phyloP scores from a whole-genome alignment of 2,113 vertebrate genomes.

The Acrocephalus arundinaceus region DNA sequence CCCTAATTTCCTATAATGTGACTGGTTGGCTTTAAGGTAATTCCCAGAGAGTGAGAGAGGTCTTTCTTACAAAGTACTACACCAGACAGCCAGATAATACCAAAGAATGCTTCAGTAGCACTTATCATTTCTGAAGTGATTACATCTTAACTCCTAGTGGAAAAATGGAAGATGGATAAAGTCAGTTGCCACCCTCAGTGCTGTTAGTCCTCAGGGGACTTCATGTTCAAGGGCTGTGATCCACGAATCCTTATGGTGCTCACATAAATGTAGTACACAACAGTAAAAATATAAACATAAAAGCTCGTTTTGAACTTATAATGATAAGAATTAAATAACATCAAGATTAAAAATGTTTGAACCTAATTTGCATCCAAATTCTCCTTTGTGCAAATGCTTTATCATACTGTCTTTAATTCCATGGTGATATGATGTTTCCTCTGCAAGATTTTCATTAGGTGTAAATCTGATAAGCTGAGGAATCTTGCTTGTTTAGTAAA shows the following conservation, averaged over 20 bases:
- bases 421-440: neutral
- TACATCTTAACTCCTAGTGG: neutral
- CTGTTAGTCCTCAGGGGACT: neutral
- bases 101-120: neutral
- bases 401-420: constrained; percentile 18
- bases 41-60: neutral
- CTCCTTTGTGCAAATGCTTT: constrained; percentile 6
- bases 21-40: neutral
- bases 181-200: neutral
- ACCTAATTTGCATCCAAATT: constrained; percentile 8
- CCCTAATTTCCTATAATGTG: neutral
- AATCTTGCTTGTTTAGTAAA: neutral
- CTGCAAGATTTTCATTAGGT: constrained; percentile 8
- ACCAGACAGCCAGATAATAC: neutral
- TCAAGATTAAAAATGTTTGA: constrained; percentile 40
- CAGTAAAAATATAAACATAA: constrained; percentile 3
- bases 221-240: neutral
- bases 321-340: constrained; percentile 34
- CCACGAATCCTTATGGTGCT: neutral
- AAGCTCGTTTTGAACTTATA: neutral
- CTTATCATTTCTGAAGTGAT: neutral
- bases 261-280: neutral
- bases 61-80: neutral
- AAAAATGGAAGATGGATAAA: neutral
- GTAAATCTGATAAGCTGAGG: neutral